Percentiles rank a stretch among this genome's conserved stretches.
These are phyloP conservation scores for Cyphomyrus discorhynchus DNA, from an alignment of 2,113 vertebrate genomes.

Conservation along the genomic window DNA sequence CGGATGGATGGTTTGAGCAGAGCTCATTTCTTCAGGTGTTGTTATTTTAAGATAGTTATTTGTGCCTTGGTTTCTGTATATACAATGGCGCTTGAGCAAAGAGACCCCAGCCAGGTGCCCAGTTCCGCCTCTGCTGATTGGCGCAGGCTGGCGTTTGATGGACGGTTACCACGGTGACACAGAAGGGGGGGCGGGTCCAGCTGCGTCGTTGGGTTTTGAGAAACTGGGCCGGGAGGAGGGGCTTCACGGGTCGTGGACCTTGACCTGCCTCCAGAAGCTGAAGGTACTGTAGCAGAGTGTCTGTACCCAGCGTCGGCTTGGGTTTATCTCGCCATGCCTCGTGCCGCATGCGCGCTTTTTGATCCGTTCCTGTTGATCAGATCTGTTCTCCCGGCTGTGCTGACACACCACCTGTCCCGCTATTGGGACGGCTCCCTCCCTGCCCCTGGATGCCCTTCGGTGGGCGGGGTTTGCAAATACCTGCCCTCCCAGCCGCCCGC, in stretches of 20 bases:
- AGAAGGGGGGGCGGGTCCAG: neutral
- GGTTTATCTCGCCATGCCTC: neutral
- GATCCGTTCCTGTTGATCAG: neutral
- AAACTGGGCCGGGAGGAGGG: neutral
- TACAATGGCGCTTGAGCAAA: neutral
- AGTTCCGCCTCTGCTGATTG: neutral
- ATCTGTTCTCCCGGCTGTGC: neutral
- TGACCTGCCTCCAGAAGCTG: neutral
- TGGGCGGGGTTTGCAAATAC: neutral
- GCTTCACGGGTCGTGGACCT: neutral
- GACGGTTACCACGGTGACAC: neutral
- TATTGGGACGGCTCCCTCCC: neutral
- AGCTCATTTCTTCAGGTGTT: neutral
- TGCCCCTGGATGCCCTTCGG: neutral
- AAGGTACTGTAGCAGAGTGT: neutral
- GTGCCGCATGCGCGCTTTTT: neutral
- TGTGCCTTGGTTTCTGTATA: neutral
- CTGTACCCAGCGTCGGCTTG: neutral
- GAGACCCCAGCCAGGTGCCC: neutral
- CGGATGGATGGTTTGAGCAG: neutral
- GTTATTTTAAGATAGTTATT: neutral
- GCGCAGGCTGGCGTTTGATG: neutral
- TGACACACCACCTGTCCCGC: neutral
- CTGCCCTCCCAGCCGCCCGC: neutral
- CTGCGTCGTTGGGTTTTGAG: neutral